A percentile compares a stretch with the other conserved stretches of the same genome.
Conservation (phyloP, 2,797 vertebrate genomes). For the Dryobates pubescens region DNA sequence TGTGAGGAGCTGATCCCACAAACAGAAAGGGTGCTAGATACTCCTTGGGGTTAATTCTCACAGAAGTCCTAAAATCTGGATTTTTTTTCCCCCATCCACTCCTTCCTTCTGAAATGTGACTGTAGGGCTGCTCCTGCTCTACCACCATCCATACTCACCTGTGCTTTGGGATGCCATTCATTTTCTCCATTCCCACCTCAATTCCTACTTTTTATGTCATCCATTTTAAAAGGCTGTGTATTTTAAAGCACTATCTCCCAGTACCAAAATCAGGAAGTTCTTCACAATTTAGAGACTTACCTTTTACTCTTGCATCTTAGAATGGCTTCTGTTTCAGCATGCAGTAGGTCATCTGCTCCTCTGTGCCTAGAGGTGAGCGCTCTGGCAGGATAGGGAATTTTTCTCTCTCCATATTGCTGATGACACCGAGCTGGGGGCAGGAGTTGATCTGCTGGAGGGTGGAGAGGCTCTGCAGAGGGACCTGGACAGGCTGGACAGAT, state of each 20-base stretch:
- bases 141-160: not conserved
- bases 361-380: not conserved
- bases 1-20: no score
- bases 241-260: not conserved
- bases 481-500: no score
- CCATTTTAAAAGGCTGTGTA: not conserved
- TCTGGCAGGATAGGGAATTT: not conserved
- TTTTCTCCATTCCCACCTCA: not conserved
- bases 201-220: not conserved
- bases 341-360: not conserved
- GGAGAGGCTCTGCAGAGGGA: no score
- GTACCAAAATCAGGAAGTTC: not conserved
- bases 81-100: not conserved
- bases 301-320: not conserved
- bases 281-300: not conserved
- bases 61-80: not conserved
- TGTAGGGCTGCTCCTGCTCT: not conserved
- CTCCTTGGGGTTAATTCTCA: not conserved
- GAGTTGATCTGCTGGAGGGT: no score
- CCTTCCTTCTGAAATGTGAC: not conserved
- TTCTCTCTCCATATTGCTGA: not conserved
- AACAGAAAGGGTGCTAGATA: not conserved
- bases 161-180: not conserved
- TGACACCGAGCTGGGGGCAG: no score
- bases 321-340: not conserved